Conservation (phyloP, 1,140 invertebrate species). For the Rhopalosiphum padi region DNA sequence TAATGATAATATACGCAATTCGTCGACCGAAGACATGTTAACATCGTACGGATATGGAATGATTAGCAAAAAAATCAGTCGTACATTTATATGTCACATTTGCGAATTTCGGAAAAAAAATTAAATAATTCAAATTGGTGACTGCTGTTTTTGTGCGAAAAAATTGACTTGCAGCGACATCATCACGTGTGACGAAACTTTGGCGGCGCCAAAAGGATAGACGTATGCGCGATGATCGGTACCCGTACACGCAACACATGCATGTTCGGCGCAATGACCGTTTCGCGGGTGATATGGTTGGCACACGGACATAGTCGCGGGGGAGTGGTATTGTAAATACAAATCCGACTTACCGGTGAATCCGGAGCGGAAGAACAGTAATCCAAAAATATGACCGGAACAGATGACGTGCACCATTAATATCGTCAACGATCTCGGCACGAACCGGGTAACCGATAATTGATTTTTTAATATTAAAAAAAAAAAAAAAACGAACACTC, state of each 20-base stretch:
- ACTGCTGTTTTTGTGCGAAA: not conserved
- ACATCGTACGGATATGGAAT: not conserved
- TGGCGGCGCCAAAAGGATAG: no score
- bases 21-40: not conserved
- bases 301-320: not conserved
- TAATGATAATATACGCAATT: not conserved
- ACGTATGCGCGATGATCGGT: not conserved
- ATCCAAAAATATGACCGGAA: not conserved
- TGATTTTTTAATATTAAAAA: not conserved
- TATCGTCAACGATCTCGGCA: not conserved
- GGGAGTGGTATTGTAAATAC: not conserved
- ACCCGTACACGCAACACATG: constrained; percentile 4
- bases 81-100: not conserved
- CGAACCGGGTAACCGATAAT: not conserved
- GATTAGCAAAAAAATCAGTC: not conserved
- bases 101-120: not conserved
- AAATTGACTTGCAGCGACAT: not conserved
- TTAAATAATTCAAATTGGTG: not conserved
- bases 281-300: not conserved
- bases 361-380: constrained; percentile 17
- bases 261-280: not conserved
- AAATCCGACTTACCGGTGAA: constrained; percentile 14
- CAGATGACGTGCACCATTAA: constrained; percentile 6
- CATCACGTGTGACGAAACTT: not conserved
- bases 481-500: not conserved